Evolutionary conservation across 2,888 invertebrate species (phyloP).

Genomic region (Ligdia adustata): DNA sequence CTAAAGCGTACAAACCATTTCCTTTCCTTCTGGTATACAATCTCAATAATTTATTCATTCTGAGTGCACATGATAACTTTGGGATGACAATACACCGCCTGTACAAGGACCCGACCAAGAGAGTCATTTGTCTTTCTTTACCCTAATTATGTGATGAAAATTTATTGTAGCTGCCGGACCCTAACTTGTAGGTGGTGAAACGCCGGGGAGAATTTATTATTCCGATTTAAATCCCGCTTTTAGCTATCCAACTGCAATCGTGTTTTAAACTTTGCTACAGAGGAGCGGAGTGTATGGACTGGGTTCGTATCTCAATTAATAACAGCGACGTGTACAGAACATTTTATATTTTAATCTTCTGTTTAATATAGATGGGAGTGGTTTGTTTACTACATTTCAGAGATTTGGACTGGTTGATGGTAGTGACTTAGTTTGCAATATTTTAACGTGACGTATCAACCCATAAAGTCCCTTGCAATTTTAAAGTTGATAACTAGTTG

Average conservation of each 20-base stretch:
- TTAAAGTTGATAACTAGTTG: no score
- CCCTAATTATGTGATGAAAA: constrained; percentile 74
- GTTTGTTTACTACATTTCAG: no score
- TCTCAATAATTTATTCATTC: constrained; percentile 10
- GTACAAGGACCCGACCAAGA: constrained; percentile 48
- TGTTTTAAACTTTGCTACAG: constrained; percentile 15
- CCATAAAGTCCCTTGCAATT: no score
- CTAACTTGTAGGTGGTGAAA: constrained; percentile 43
- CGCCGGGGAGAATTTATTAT: constrained; percentile 44
- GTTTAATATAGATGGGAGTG: no score
- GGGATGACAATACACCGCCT: constrained; percentile 31
- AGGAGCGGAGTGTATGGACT: background rate
- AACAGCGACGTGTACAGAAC: no score
- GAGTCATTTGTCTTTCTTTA: constrained; percentile 70
- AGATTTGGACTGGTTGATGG: no score
- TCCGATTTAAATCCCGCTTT: constrained; percentile 33
- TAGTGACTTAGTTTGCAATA: no score
- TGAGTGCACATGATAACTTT: constrained; percentile 32
- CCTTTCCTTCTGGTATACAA: no score
- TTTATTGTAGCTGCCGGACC: constrained; percentile 61
- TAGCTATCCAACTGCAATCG: constrained; percentile 18
- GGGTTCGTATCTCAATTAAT: background rate
- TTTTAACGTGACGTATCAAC: no score
- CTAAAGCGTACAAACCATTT: no score
- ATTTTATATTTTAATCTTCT: no score